Percentiles rank a stretch among this genome's conserved stretches.
These are phyloP conservation scores for Cordilura impudica DNA, from an alignment of 2,888 invertebrate genomes.

Conservation along the genomic window DNA sequence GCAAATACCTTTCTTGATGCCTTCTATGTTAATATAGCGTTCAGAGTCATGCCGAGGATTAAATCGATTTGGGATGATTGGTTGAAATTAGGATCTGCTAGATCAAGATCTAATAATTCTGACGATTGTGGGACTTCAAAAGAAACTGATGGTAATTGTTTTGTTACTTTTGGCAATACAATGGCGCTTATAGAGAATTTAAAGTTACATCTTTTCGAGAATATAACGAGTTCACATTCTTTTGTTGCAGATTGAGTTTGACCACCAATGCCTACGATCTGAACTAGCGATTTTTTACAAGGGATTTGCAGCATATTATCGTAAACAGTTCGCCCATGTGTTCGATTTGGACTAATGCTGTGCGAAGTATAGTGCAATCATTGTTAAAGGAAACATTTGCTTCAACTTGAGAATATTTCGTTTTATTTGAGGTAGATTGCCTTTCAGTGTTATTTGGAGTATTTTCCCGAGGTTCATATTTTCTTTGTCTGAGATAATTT, in stretches of 20 bases:
- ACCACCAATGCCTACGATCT: background rate
- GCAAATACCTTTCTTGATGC: too few species aligned
- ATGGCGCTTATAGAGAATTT: background rate
- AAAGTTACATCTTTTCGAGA: background rate
- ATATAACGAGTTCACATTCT: background rate
- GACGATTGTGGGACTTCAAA: background rate
- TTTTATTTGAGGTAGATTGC: background rate
- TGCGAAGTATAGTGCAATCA: background rate
- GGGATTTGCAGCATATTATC: background rate
- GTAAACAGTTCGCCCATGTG: background rate
- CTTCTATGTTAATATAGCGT: too few species aligned
- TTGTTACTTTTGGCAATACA: background rate
- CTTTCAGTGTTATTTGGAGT: background rate
- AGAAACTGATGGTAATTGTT: background rate
- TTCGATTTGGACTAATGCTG: background rate
- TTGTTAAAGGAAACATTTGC: slow-evolving; percentile 1
- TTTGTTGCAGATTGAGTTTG: background rate
- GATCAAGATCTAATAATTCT: background rate
- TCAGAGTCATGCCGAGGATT: too few species aligned
- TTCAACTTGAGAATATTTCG: background rate
- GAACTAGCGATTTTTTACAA: background rate
- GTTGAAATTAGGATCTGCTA: background rate
- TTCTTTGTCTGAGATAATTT: background rate
- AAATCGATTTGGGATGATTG: too few species aligned
- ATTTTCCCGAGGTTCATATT: too few species aligned